phyloP scores from a whole-genome alignment of 2,113 vertebrate genomes.

The Micronycteris hirsuta region DNA sequence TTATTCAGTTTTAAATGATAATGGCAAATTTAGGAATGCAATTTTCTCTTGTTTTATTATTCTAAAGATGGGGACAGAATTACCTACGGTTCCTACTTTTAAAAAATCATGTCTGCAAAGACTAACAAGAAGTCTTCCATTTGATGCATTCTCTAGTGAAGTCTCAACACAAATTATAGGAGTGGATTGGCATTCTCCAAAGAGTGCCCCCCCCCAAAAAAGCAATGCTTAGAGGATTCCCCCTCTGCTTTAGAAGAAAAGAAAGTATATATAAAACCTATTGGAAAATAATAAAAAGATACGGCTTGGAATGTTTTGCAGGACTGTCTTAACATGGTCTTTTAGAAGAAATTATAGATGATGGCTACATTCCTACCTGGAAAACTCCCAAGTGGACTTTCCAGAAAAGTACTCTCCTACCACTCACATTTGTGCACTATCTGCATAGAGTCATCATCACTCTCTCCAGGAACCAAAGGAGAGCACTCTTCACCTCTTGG shows the following conservation, averaged over 20 bases:
- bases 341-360: not conserved
- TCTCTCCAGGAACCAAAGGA: not conserved
- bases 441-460: too few relatives aligned
- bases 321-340: not conserved
- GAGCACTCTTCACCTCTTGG: not conserved
- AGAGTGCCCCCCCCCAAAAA: too few relatives aligned
- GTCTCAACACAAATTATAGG: too few relatives aligned
- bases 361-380: not conserved
- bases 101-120: not conserved
- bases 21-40: not conserved
- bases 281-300: not conserved
- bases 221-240: not conserved
- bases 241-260: not conserved
- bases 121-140: not conserved
- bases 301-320: not conserved
- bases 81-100: not conserved
- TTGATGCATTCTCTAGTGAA: not conserved
- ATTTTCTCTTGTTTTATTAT: not conserved
- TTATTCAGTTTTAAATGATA: not conserved
- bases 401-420: rapidly evolving
- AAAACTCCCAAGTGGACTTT: not conserved
- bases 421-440: too few relatives aligned
- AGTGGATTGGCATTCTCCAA: not conserved
- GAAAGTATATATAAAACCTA: slow-evolving; percentile 30
- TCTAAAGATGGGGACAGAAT: not conserved